These are phyloP conservation scores for Biston stratarius DNA, from an alignment of 2,888 invertebrate genomes.

Conservation along the genomic window DNA sequence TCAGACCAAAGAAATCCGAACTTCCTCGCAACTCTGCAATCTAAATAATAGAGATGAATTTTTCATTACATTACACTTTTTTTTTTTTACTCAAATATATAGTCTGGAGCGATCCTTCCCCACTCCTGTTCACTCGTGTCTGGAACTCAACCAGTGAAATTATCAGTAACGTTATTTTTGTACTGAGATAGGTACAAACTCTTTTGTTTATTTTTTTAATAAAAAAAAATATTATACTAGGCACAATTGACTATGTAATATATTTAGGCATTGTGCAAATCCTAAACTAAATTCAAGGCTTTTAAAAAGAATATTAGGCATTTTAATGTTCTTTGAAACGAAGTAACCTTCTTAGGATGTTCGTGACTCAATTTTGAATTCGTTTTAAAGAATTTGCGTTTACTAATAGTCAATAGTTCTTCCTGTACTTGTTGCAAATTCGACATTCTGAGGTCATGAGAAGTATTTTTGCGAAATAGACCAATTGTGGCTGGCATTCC, in stretches of 20 bases:
- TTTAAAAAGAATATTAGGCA: not conserved
- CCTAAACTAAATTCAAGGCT: not conserved
- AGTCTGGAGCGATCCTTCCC: too few relatives aligned
- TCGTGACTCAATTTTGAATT: slow-evolving; percentile 6
- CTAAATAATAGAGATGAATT: slow-evolving; percentile 56
- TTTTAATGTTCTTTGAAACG: not conserved
- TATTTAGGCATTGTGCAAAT: not conserved
- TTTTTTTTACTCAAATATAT: too few relatives aligned
- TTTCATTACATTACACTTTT: too few relatives aligned
- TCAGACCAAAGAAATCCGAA: slow-evolving; percentile 87
- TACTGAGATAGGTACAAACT: too few relatives aligned
- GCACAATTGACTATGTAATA: too few relatives aligned
- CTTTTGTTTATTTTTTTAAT: too few relatives aligned
- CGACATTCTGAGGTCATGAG: slow-evolving; percentile 6
- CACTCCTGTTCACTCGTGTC: too few relatives aligned
- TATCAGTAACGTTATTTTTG: too few relatives aligned
- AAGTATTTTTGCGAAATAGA: not conserved
- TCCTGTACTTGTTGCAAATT: slow-evolving; percentile 4
- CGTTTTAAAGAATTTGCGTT: not conserved
- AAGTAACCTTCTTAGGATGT: not conserved
- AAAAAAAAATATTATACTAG: too few relatives aligned
- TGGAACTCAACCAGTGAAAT: too few relatives aligned
- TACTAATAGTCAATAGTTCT: slow-evolving; percentile 4
- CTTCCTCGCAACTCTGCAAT: slow-evolving; percentile 68
- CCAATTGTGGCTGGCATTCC: not conserved